Evolutionary conservation across 2,113 vertebrate species (phyloP).

Genomic region (Ginglymostoma cirratum): DNA sequence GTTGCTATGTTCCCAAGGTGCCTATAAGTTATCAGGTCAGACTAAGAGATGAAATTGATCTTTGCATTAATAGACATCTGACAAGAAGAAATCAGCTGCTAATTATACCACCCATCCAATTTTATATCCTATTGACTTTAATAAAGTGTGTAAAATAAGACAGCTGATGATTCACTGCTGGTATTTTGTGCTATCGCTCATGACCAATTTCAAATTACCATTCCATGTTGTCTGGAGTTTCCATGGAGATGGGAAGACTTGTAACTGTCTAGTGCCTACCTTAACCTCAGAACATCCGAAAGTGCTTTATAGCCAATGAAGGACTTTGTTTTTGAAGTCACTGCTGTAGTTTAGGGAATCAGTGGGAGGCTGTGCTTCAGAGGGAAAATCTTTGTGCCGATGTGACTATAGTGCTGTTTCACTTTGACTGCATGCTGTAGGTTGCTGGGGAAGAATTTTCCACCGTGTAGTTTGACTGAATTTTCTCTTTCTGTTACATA

Average conservation of each 20-base stretch:
- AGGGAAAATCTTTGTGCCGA: neutral
- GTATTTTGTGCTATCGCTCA: neutral
- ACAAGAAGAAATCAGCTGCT: too few relatives aligned
- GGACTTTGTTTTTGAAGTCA: neutral
- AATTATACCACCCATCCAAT: neutral
- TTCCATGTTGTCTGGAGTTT: neutral
- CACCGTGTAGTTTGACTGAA: neutral
- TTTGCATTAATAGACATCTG: neutral
- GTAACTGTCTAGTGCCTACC: neutral
- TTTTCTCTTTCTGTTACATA: neutral
- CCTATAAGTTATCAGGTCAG: too few relatives aligned
- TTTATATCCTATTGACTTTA: neutral
- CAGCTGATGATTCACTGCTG: neutral
- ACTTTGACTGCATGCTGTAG: neutral
- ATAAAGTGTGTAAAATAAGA: neutral
- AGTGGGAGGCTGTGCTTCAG: neutral
- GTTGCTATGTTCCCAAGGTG: neutral
- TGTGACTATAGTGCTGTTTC: neutral
- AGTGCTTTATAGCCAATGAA: neutral
- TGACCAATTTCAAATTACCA: neutral
- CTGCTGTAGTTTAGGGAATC: neutral
- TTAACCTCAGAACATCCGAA: neutral
- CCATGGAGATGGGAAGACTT: neutral
- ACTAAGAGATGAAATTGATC: neutral
- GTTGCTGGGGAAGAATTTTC: neutral